Evolutionary conservation across 2,888 invertebrate species (phyloP).

Genomic region (Leptura quadrifasciata): DNA sequence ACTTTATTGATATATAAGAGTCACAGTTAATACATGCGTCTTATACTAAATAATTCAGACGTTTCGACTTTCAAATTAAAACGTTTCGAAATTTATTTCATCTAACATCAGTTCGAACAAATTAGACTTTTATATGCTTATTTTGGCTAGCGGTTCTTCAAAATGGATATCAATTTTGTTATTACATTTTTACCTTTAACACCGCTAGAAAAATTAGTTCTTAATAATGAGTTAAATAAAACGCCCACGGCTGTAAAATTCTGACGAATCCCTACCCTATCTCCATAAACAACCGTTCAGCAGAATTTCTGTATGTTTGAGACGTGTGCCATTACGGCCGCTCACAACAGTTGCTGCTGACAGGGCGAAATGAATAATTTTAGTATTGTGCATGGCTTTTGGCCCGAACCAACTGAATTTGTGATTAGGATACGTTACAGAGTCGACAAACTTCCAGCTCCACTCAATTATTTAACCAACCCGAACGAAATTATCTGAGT

Average conservation of each 20-base stretch:
- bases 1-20: too few relatives aligned
- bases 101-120: too few relatives aligned
- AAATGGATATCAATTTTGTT: too few relatives aligned
- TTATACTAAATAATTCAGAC: too few relatives aligned
- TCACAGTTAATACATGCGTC: too few relatives aligned
- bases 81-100: too few relatives aligned
- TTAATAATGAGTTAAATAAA: background rate
- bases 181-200: too few relatives aligned
- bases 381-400: slow-evolving; percentile 33
- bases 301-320: slow-evolving; percentile 33
- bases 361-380: slow-evolving; percentile 58
- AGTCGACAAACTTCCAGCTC: background rate
- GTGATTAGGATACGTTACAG: slow-evolving; percentile 7
- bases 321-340: slow-evolving; percentile 49
- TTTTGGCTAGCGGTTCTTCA: too few relatives aligned
- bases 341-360: slow-evolving; percentile 52
- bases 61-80: too few relatives aligned
- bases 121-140: too few relatives aligned
- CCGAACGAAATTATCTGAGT: too few relatives aligned
- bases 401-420: slow-evolving; percentile 3
- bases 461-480: background rate
- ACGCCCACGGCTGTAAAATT: background rate
- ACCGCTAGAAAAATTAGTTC: background rate
- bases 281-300: background rate
- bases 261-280: background rate